Evolutionary conservation across 2,113 vertebrate genomes (phyloP).

Genomic region (Rhinoderma darwinii): DNA sequence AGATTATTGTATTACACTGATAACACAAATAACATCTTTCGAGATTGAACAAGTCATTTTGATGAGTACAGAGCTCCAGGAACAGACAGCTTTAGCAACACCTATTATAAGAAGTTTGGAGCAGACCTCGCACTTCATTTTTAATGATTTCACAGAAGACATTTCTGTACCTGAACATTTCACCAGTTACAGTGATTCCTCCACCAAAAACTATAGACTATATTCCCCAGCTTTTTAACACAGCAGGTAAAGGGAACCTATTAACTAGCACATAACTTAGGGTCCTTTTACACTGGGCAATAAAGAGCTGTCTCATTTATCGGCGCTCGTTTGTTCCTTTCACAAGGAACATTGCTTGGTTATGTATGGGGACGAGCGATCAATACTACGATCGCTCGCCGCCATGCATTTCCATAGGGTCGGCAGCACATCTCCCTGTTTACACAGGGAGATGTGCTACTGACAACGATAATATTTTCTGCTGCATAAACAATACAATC

Average conservation of each 20-base stretch:
- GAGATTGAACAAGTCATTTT: not conserved
- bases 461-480: too few relatives aligned
- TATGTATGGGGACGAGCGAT: too few relatives aligned
- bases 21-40: not conserved
- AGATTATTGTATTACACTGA: not conserved
- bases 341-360: too few relatives aligned
- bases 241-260: not conserved
- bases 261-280: not conserved
- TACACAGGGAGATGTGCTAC: too few relatives aligned
- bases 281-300: too few relatives aligned
- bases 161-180: slow-evolving; percentile 1
- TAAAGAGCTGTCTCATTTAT: too few relatives aligned
- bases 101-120: slow-evolving; percentile 11
- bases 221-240: not conserved
- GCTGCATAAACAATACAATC: too few relatives aligned
- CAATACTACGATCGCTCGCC: too few relatives aligned
- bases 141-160: slow-evolving; percentile 20
- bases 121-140: slow-evolving; percentile 3
- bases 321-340: too few relatives aligned
- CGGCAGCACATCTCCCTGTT: too few relatives aligned
- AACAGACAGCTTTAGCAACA: slow-evolving; percentile 33
- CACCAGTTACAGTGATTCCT: not conserved
- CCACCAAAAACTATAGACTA: not conserved
- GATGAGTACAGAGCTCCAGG: slow-evolving; percentile 31
- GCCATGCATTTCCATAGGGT: too few relatives aligned